Evolutionary conservation across 2,797 vertebrate genomes (phyloP), one percentile per base, ranked within the genome.

Genomic region (Podarcis lilfordi): DNA sequence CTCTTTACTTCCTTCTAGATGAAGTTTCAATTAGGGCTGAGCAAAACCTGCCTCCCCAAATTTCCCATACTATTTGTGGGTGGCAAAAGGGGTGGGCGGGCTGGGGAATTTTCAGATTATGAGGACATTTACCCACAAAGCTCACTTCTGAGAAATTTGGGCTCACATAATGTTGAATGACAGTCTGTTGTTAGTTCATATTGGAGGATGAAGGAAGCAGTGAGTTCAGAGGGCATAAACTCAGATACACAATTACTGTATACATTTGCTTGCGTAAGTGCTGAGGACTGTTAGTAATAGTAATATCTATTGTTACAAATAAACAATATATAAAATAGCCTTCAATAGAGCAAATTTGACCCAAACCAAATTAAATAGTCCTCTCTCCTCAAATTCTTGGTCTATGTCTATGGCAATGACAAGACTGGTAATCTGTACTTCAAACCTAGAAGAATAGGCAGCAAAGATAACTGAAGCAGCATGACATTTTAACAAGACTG

Each of bases 291-390:
- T 27, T n/a, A 68, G 23, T 45, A 66, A 61, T 32, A 35, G 17
- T 2, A 79, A 43, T 37, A 35, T 3, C 2, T 0, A 2, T 29
- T 21, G 1, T 0, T 40, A 3, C 21, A 40, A 3, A 0, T 68
- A 64, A 84, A 13, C 55, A 66, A 11, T 43, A 29, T 85, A 23
- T 3, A 77, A 9, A 55, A 15, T 55, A 55, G 50, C 50, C 50
- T 55, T 55, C 40, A 43, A 13, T 17, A 68, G 35, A 68, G 61
- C 13, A 27, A 66, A 40, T 81, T 13, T 81, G 21, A 23, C 59
- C 25, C 11, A 83, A 45, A 45, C 9, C n/a, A 13, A 17, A 25
- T 74, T 25, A 68, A 68, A 68, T 10, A 64, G 37, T 27, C 7
- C 72, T 35, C 17, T 75, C 72, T 21, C 23, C 17, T 3, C 15